Base-by-base conservation (phyloP, 2,888 invertebrate genomes). In the Microchrysa polita region DNA sequence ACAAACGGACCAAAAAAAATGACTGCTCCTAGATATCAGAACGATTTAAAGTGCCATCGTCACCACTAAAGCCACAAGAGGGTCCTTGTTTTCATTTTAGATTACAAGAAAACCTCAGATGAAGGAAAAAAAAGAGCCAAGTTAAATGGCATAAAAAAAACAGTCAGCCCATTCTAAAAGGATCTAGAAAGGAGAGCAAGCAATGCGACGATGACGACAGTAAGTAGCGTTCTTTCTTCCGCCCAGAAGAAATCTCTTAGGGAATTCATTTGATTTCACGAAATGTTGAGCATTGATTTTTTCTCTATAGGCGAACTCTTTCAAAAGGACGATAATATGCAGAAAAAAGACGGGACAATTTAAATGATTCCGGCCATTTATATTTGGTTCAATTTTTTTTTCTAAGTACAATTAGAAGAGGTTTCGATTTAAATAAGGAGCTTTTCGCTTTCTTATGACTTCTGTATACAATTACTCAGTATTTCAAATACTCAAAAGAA, bases 61-160 rank as follows among this genome's bases (percentile, higher is more conserved):
- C 48, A 65, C 48, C 65, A 65, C 23, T 65, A 23, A 44, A 65
- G 34, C 65, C 65, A 65, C 65, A 65, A 65, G 65, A 65, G 65
- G 65, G 65, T 65, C 65, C 65, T 65, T 65, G 65, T 65, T 65
- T 65, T 48, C 34, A 44, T 65, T 48, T 65, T 20, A 65, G 48
- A 44, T 65, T 48, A 65, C 65, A 27, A 22, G 44, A 34, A 34
- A 34, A 34, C 27, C 27, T 7, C 27, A 34, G 27, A 34, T 34
- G 34, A 48, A 20, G 16, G 18, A 22, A 44, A 65, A 22, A 18
- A 16, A 61, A 34, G 23, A 34, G 14, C 1, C 9, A 23, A 40
- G 22, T 7, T 34, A 34, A 34, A 34, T 34, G 27, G 27, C 2
- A n/a, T n/a, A 7, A 34, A 34, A 34, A 34, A 34, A 34, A 34